Evolutionary conservation across 2,113 vertebrate species (phyloP), one percentile per base, ranked within the genome.

Genomic region (Corythaixoides concolor): DNA sequence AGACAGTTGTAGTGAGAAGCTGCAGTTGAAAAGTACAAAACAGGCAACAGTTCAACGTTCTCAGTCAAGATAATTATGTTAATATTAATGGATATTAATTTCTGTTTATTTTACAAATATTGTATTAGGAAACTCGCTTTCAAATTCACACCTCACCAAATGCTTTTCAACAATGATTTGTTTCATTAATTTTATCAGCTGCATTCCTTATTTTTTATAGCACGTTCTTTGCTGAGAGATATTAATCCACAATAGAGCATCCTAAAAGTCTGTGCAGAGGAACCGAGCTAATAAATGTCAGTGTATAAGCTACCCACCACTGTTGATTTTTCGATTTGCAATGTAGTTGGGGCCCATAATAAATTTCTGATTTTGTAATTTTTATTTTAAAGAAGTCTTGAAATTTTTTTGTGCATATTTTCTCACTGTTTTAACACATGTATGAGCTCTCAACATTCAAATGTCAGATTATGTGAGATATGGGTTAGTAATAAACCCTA

Each of bases 71-170:
- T 97, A 85, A 94, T 97, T 97, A 94, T 85, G 91, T 69, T 96
- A 89, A 94, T 96, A 96, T 93, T 95, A 96, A 97, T 92, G 92
- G 83, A 33, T 95, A 97, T 90, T 89, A 96, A 94, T 96, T 95
- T 95, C 80, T 95, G 95, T 95, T 97, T 97, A 95, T 93, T 97
- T 96, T 92, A 95, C 92, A 96, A 97, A 95, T 87, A 97, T 70
- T 79, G 58, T 83, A 69, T 81, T 78, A 89, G 80, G 80, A 89
- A 95, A 82, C 49, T 85, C 75, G 86, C 93, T 97, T 95, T 92
- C 83, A 85, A 75, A 96, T 94, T 96, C 97, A 95, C 95, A 97
- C 92, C 97, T 96, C 94, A 92, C 92, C 95, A 97, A 96, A 87
- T 92, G 95, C 88, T 96, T 95, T 94, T 89, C 92, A 92, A 93